Conservation (phyloP, 2,113 vertebrate genomes). For the Strix uralensis region DNA sequence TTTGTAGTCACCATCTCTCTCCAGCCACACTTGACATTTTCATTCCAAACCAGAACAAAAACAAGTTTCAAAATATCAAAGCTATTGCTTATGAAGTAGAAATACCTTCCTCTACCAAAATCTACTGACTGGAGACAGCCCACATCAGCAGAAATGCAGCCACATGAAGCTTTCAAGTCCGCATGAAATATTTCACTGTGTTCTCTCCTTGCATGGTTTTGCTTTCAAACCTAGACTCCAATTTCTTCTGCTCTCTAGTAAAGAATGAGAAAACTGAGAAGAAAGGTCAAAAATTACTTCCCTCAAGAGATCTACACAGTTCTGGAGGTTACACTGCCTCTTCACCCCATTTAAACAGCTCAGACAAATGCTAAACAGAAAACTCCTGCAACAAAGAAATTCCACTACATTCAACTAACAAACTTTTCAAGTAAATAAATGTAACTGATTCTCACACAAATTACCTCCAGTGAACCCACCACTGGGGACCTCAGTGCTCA, state of each 20-base stretch:
- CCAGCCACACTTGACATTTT: not conserved
- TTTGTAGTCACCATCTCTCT: not conserved
- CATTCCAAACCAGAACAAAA: not conserved
- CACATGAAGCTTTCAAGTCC: not conserved
- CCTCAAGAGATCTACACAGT: not conserved
- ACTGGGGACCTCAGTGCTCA: not conserved
- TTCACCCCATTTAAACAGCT: not conserved
- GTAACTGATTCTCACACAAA: not conserved
- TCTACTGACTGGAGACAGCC: not conserved
- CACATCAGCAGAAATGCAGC: not conserved
- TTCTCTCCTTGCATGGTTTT: not conserved
- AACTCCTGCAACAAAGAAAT: not conserved
- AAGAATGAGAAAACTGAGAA: not conserved
- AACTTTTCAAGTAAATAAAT: not conserved
- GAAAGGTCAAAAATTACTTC: not conserved
- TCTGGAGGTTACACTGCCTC: not conserved
- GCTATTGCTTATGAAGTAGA: rapidly evolving
- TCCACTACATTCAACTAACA: not conserved
- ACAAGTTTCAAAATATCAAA: not conserved
- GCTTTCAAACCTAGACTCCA: not conserved
- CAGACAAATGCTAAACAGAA: not conserved
- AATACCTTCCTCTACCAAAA: not conserved
- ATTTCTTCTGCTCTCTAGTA: not conserved
- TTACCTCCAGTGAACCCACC: not conserved
- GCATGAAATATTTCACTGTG: rapidly evolving